Base-by-base conservation (phyloP, 2,113 vertebrate species). In the Columbina picui region DNA sequence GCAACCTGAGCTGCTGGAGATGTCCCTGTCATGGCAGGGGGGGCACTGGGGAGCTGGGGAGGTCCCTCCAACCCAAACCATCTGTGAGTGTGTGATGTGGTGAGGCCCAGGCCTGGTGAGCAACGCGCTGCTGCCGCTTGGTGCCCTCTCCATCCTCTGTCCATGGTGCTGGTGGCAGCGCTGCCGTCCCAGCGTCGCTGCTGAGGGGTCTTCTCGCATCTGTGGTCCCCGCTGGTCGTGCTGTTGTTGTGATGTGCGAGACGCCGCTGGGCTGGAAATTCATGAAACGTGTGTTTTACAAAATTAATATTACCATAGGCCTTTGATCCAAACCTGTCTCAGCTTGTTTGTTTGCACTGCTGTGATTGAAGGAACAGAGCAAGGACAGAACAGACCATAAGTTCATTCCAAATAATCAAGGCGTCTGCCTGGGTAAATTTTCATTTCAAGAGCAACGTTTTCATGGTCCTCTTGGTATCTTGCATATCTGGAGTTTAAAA, bases 221-320 rank as follows among this genome's bases (percentile, higher is more conserved):
- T 14, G 4, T 20, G 38, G 30, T 36, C 30, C 19, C 36, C 36
- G 47, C 56, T 30, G 68, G 30, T 18, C 2, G 3, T n/a, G 63
- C n/a, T 7, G 39, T 14, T 1, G 10, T 63, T 7, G 17, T 47
- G 36, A 61, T 12, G 45, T 47, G 45, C 21, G 45, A 21, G 47
- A 7, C 20, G 23, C 21, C 0, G 0, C 13, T 25, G 16, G 49
- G 39, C 10, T 30, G 16, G 39, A 25, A 20, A 41, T 2, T 8
- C 25, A 11, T 4, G 20, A 39, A 56, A 77, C 15, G 6, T 3
- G 2, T 18, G 12, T 26, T 61, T 55, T 25, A 34, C 11, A 64
- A 21, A 53, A 39, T 53, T 59, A 19, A 12, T 34, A 29, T 20
- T 55, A 20, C 22, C 68, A n/a, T 1, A 36, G 27, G 18, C 34